These are phyloP conservation scores for Caiman crocodilus DNA, from an alignment of 2,797 vertebrate species.

Conservation along the genomic window DNA sequence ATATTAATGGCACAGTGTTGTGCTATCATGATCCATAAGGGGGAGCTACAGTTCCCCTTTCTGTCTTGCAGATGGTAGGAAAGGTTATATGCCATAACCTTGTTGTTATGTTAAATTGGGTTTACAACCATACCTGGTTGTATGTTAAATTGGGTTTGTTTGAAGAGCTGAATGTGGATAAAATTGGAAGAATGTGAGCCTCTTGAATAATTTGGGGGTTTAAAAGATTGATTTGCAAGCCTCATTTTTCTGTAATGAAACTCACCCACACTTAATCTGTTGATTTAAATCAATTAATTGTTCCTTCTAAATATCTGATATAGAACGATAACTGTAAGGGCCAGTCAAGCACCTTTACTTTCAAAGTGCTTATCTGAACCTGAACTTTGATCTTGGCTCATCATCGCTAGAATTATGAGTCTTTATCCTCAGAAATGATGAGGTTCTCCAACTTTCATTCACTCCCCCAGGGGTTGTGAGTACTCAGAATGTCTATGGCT, in stretches of 20 bases:
- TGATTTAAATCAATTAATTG: background rate
- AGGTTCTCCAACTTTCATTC: background rate
- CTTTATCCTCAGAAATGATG: background rate
- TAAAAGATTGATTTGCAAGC: background rate
- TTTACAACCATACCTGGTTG: too few relatives aligned
- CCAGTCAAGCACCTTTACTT: background rate
- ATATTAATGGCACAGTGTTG: background rate
- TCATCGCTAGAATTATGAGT: background rate
- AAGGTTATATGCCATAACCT: too few relatives aligned
- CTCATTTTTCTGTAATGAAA: background rate
- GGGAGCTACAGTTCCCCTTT: background rate
- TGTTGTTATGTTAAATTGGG: background rate
- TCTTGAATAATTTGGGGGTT: background rate
- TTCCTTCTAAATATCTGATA: background rate
- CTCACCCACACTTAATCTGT: background rate
- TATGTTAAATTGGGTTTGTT: background rate
- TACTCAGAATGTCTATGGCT: background rate
- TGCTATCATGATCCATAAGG: accelerated
- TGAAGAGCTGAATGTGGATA: background rate
- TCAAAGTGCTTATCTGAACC: background rate
- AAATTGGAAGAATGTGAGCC: background rate
- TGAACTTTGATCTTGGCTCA: background rate
- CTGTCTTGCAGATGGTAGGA: background rate
- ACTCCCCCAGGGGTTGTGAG: background rate
- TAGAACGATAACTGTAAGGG: background rate